Percentiles rank a stretch among this genome's conserved stretches.
Evolutionary conservation across 2,888 invertebrate genomes (phyloP).

Genomic region (Argynnis bischoffii): DNA sequence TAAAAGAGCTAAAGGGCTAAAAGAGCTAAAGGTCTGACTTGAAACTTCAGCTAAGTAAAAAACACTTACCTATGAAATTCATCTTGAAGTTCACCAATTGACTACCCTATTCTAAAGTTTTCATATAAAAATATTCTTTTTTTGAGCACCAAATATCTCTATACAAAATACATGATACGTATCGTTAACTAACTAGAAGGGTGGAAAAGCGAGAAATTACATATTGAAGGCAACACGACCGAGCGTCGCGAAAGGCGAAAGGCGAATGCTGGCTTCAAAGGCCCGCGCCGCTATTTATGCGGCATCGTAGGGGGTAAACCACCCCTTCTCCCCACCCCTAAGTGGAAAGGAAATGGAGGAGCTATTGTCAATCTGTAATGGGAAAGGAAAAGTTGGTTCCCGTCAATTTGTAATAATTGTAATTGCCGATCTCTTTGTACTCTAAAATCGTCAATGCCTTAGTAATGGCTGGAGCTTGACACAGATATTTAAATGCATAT

Average conservation of each 20-base stretch:
- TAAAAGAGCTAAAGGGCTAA: too few relatives aligned
- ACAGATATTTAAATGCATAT: conserved; percentile 15
- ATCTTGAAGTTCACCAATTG: conserved; percentile 55
- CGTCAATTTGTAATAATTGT: conserved; percentile 71
- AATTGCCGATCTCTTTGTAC: conserved; percentile 64
- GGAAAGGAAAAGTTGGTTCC: conserved; percentile 73
- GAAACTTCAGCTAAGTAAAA: neutral
- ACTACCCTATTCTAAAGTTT: conserved; percentile 59
- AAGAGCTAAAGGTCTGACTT: neutral
- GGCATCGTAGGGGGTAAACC: conserved; percentile 48
- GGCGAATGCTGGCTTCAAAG: conserved; percentile 59
- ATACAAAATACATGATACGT: conserved; percentile 78
- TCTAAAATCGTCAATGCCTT: conserved; percentile 19
- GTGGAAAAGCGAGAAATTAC: conserved; percentile 61
- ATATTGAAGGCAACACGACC: conserved; percentile 60
- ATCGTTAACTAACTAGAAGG: conserved; percentile 58
- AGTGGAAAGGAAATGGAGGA: conserved; percentile 71
- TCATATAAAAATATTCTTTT: conserved; percentile 67
- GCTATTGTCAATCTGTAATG: conserved; percentile 75
- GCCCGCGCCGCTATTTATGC: conserved; percentile 57
- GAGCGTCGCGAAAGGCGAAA: conserved; percentile 59
- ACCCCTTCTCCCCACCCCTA: conserved; percentile 50
- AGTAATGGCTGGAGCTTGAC: conserved; percentile 12
- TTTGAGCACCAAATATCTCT: conserved; percentile 75
- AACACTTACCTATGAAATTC: conserved; percentile 76